Conservation (phyloP, 2,797 vertebrate species). For the Halcyon leucocephala region DNA sequence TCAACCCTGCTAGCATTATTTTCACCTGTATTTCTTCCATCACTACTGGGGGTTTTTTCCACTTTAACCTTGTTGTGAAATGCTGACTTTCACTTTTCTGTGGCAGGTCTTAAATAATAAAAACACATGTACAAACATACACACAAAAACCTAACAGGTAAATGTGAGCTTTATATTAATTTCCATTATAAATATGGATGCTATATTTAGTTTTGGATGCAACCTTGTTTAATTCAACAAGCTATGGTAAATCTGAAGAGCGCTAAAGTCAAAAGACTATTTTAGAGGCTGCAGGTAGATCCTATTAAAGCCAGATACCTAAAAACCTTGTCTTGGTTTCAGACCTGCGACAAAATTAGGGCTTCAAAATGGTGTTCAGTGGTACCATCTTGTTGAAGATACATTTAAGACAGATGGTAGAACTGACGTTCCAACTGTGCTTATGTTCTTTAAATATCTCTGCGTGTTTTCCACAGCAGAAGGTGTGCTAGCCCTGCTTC, state of each 20-base stretch:
- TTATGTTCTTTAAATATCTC: conserved; percentile 17
- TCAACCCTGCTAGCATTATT: background rate
- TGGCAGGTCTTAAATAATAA: background rate
- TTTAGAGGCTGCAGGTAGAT: background rate
- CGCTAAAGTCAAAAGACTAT: background rate
- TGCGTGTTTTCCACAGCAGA: background rate
- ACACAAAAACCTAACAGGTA: background rate
- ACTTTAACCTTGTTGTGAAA: background rate
- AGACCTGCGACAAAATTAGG: background rate
- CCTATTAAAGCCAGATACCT: background rate
- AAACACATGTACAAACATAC: background rate
- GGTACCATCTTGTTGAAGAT: background rate
- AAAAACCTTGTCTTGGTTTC: background rate
- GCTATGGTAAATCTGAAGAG: background rate
- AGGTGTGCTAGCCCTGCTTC: background rate
- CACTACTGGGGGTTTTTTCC: background rate
- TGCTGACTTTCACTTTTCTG: background rate
- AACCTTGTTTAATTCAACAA: background rate
- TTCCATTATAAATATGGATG: background rate
- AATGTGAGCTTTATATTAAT: background rate
- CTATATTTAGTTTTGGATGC: background rate
- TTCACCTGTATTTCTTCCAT: background rate
- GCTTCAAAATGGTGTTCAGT: background rate
- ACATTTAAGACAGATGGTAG: conserved; percentile 33
- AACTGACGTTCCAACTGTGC: background rate